Percentiles rank a stretch among this genome's conserved stretches.
Conservation (phyloP, 1,140 invertebrate species). For the Ganaspis sp. region DNA sequence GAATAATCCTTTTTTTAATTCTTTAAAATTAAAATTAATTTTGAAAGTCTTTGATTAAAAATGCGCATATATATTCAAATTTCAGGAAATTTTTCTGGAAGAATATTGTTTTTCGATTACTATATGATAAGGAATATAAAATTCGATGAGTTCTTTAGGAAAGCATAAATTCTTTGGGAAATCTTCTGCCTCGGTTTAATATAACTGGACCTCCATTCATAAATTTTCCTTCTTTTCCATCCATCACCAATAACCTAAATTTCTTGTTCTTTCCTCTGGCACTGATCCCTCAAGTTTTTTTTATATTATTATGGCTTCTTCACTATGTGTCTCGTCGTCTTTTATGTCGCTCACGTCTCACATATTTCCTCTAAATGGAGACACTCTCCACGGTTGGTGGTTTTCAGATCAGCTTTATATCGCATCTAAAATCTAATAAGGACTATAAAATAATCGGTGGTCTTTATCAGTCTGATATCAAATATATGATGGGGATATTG, state of each 20-base stretch:
- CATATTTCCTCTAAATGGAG: constrained; percentile 9
- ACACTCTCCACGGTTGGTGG: constrained; percentile 2
- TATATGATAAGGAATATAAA: not conserved
- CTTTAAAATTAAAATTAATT: no score
- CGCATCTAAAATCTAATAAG: constrained; percentile 13
- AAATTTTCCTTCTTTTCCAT: constrained; percentile 1
- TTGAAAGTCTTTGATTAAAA: no score
- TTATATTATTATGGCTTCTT: constrained; percentile 3
- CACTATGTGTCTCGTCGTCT: not conserved
- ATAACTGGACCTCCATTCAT: not conserved
- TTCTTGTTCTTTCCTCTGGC: not conserved
- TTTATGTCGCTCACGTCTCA: constrained; percentile 13
- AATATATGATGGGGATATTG: not conserved
- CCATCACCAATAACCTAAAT: not conserved
- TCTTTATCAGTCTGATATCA: not conserved
- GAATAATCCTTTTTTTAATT: no score
- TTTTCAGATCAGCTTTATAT: constrained; percentile 27
- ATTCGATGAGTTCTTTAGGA: not conserved
- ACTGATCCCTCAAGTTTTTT: not conserved
- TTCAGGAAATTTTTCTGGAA: no score
- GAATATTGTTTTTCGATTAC: not conserved
- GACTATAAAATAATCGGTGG: constrained; percentile 10
- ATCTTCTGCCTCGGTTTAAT: not conserved
- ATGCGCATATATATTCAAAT: no score
- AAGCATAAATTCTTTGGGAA: not conserved